Base-by-base conservation (phyloP, 2,888 invertebrate genomes). In the Iphiclides podalirius region DNA sequence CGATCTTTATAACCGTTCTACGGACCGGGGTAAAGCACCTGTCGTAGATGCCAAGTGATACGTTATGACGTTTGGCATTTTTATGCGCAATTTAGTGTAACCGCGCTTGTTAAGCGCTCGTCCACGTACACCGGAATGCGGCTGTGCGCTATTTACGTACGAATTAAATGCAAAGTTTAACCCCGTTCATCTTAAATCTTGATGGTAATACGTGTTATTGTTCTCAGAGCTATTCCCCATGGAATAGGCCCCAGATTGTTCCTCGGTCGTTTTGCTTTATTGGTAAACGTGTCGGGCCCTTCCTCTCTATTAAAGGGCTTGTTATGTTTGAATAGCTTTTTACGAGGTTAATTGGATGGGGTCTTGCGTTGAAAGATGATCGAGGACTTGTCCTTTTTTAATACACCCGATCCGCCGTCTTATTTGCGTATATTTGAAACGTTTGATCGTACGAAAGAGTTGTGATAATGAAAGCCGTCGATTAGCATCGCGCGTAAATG, bases 241-340 rank as follows among this genome's bases (percentile, higher is more conserved):
- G 17, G 74, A 71, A 77, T 75, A 74, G 72, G 77, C 79, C 83
- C 81, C 81, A 84, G 85, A 82, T 79, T 60, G 73, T 70, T 71
- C 64, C 71, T 75, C 77, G 78, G 79, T 84, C 81, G 77, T 81
- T 82, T 81, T 83, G 75, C 72, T 76, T 75, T 74, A 76, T 79
- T 75, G 72, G 71, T 85, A 79, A 80, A 82, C 74, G 71, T 66
- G 70, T 71, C 64, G 71, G 67, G 75, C 73, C 75, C 71, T 72
- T 78, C 76, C 68, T 66, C 68, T 66, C 61, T 70, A 74, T 79
- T 81, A 77, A 20, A 75, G 70, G 68, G 72, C 81, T 85, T 77
- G 84, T 83, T 84, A 81, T 70, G 67, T 76, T 76, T 77, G 74
- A 77, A 79, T 79, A 73, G 74, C 63, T 72, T 72, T 77, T 80